Base-by-base conservation (phyloP, 2,888 invertebrate genomes). In the Anaspis maculata region DNA sequence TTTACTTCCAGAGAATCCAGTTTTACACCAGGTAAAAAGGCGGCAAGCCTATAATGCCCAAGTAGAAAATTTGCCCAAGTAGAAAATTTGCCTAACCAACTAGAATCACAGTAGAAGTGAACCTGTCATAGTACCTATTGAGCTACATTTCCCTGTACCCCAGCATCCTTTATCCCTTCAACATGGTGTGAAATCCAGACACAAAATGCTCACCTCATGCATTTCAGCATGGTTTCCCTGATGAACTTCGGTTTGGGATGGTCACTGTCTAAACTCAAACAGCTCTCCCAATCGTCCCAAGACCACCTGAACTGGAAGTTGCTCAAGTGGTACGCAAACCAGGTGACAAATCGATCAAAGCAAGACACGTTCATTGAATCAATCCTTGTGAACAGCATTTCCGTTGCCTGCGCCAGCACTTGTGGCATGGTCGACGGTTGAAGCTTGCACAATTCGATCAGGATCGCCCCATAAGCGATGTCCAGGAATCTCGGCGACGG, bases 291-390 rank as follows among this genome's bases (percentile, higher is more conserved):
- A 57, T 92, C 92, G 47, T 91, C 90, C 98, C 98, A 98, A 2
- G 91, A 91, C 97, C 97, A 98, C 32, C 94, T 81, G 63, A 94
- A 98, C 66, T 98, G 96, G 65, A 98, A 98, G 70, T 98, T 98
- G 63, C 96, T 96, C 66, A 98, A 73, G 67, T 98, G 97, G 64
- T 97, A 97, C 1, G 90, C 80, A 66, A 98, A 98, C 98, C 98
- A 99, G 62, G 81, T 83, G 13, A 87, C 88, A 63, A 98, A 94
- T 52, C 96, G 80, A 67, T 98, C 97, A 65, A 97, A 89, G 60
- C 95, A 92, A 2, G 90, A 83, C 1, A 91, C 85, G 62, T 96
- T 95, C 97, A 98, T 97, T 1, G 87, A 82, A 61, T 97, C 95
- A 56, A 97, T 85, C 43, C 97, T 76, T 69, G 94, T 83, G 58